Base-by-base conservation (phyloP, 2,888 invertebrate genomes). In the Drosophila borealis region DNA sequence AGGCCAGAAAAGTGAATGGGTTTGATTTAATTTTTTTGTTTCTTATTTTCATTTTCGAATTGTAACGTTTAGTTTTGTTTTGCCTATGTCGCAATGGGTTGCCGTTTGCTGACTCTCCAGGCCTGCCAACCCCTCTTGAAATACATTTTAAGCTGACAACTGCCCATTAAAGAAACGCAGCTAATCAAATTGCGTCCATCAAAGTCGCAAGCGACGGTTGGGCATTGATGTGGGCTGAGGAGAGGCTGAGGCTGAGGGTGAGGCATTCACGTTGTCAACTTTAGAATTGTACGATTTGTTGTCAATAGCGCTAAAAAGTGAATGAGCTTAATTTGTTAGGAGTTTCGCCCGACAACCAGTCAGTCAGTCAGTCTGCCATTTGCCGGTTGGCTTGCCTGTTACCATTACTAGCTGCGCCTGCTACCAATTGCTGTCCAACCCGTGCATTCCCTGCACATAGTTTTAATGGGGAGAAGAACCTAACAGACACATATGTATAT, bases 1-100 rank as follows among this genome's bases (percentile, higher is more conserved):
- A 57, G 53, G 51, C 61, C 74, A 66, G 66, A 85, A 83, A 83
- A 83, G 83, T 83, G 83, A 83, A 83, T 86, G 83, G 83, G 49
- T 49, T 29, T 54, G 42, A 19, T 61, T 45, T 59, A 29, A 11
- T 56, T 33, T 39, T 46, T 45, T 36, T 1, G 8, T 37, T 55
- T 44, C 45, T 42, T 14, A 17, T 55, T 19, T 57, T 45, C 8
- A 17, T 56, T 44, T 53, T 50, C 34, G 44, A 55, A 62, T 68
- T 72, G 78, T 77, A 74, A 45, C 77, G 37, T 59, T 71, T 66
- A 68, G 74, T 74, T 70, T 59, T 41, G 70, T 53, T 69, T 80
- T 78, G 87, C 87, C 86, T 86, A 80, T 83, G 83, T 88, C 80
- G 83, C 88, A 83, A 83, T 82, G 65, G 72, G 46, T 56, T 57